Evolutionary conservation across 2,888 invertebrate genomes (phyloP).

Genomic region (Dascillus cervinus): DNA sequence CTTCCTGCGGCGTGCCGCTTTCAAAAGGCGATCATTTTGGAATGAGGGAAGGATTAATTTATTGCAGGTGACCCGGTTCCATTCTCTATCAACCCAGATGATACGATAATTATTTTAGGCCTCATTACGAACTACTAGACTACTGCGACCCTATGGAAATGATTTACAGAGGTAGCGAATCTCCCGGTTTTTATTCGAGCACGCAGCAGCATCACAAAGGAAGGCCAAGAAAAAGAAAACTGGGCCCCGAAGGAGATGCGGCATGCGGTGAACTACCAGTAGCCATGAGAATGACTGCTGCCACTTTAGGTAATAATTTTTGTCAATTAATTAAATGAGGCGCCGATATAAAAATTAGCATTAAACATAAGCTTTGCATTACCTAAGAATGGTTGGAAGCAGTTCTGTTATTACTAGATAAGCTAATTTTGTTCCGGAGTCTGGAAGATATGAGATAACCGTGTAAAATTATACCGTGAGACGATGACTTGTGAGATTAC

Average conservation of each 20-base stretch:
- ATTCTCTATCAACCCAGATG: neutral
- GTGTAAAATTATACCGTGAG: slow-evolving; percentile 22
- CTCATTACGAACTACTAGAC: slow-evolving; percentile 61
- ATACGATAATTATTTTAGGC: slow-evolving; percentile 35
- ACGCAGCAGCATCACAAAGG: slow-evolving; percentile 65
- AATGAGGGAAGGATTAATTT: slow-evolving; percentile 73
- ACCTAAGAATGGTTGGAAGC: slow-evolving; percentile 4
- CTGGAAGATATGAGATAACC: slow-evolving; percentile 16
- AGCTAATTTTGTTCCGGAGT: slow-evolving; percentile 7
- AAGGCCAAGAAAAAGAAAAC: slow-evolving; percentile 70
- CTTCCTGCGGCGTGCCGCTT: slow-evolving; percentile 71
- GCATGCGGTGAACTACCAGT: slow-evolving; percentile 57
- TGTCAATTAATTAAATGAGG: neutral
- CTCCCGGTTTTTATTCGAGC: slow-evolving; percentile 56
- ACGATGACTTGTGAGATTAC: too few relatives aligned
- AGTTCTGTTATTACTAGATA: slow-evolving; percentile 8
- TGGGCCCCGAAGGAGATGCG: slow-evolving; percentile 45
- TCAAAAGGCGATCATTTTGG: slow-evolving; percentile 89
- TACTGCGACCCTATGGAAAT: slow-evolving; percentile 56
- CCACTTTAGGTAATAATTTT: slow-evolving; percentile 61
- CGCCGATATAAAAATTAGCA: slow-evolving; percentile 9
- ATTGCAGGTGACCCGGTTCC: slow-evolving; percentile 51
- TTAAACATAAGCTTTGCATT: slow-evolving; percentile 6
- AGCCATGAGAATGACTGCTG: slow-evolving; percentile 62
- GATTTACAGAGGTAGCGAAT: slow-evolving; percentile 52